Conservation (phyloP, 2,888 invertebrate species). For the Beris chalybata region DNA sequence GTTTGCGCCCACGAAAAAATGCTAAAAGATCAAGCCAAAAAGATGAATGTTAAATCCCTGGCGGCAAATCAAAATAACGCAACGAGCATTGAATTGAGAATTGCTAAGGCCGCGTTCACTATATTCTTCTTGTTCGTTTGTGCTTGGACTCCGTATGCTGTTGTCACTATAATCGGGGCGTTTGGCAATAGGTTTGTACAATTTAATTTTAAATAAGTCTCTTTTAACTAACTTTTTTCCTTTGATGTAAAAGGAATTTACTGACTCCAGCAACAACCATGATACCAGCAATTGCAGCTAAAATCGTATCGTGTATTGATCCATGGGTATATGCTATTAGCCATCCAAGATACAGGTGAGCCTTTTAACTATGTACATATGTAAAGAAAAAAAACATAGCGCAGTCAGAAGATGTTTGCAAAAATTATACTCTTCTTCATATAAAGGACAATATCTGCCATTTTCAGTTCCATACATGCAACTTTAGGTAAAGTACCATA, state of each 20-base stretch:
- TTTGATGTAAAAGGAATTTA: slow-evolving; percentile 50
- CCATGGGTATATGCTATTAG: slow-evolving; percentile 78
- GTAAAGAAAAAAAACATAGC: too few relatives aligned
- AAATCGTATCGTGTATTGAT: slow-evolving; percentile 75
- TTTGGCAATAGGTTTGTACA: slow-evolving; percentile 60
- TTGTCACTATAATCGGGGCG: slow-evolving; percentile 68
- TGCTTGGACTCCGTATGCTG: slow-evolving; percentile 76
- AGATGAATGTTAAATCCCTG: slow-evolving; percentile 75
- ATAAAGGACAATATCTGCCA: too few relatives aligned
- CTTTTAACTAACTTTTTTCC: not conserved
- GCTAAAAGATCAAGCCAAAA: slow-evolving; percentile 71
- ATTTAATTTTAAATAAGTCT: not conserved
- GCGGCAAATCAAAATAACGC: slow-evolving; percentile 64
- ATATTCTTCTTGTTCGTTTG: slow-evolving; percentile 71
- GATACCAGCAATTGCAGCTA: slow-evolving; percentile 71
- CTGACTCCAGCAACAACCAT: slow-evolving; percentile 67
- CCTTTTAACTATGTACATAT: too few relatives aligned
- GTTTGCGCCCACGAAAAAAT: slow-evolving; percentile 67
- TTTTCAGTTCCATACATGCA: too few relatives aligned
- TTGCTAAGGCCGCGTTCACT: slow-evolving; percentile 74
- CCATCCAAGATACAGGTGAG: slow-evolving; percentile 72
- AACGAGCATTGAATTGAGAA: slow-evolving; percentile 69
- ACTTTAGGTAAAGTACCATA: too few relatives aligned
- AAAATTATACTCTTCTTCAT: too few relatives aligned
- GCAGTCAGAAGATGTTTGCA: too few relatives aligned